A percentile compares a stretch with the other conserved stretches of the same genome.
Conservation (phyloP, 2,113 vertebrate species). For the Caranx ignobilis region DNA sequence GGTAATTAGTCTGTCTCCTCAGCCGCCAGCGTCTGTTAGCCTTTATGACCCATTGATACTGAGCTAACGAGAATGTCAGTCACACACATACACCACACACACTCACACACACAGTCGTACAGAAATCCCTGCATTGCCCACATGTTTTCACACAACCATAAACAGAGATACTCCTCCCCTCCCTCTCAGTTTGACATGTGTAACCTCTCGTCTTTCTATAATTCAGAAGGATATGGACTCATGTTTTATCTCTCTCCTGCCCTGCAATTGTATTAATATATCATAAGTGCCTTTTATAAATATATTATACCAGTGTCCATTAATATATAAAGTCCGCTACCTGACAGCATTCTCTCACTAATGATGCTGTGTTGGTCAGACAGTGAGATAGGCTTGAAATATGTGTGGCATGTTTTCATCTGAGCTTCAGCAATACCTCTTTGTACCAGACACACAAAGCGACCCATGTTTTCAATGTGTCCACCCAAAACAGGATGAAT, state of each 20-base stretch:
- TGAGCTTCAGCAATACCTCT: conserved; percentile 3
- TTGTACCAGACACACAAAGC: not conserved
- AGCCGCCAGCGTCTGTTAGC: conserved; percentile 79
- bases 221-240: conserved; percentile 59
- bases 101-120: conserved; percentile 1
- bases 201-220: conserved; percentile 59
- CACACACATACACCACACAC: conserved; percentile 29
- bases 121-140: conserved; percentile 27
- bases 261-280: conserved; percentile 64
- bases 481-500: not conserved
- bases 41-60: conserved; percentile 76
- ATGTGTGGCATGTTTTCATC: conserved; percentile 1
- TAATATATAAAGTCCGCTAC: conserved; percentile 56
- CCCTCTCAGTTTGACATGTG: conserved; percentile 51
- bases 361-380: conserved; percentile 37
- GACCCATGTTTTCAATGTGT: conserved; percentile 10
- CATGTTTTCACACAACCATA: conserved; percentile 41
- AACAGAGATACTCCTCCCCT: conserved; percentile 48
- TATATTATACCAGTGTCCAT: conserved; percentile 59
- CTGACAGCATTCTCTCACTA: conserved; percentile 36
- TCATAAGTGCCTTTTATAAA: conserved; percentile 60
- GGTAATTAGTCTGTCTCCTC: conserved; percentile 83
- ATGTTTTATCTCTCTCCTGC: conserved; percentile 32
- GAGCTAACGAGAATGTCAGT: conserved; percentile 80
- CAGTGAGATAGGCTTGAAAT: conserved; percentile 10